phyloP scores from a whole-genome alignment of 92 coral and sea anemone genomes.

The Porites evermanni region DNA sequence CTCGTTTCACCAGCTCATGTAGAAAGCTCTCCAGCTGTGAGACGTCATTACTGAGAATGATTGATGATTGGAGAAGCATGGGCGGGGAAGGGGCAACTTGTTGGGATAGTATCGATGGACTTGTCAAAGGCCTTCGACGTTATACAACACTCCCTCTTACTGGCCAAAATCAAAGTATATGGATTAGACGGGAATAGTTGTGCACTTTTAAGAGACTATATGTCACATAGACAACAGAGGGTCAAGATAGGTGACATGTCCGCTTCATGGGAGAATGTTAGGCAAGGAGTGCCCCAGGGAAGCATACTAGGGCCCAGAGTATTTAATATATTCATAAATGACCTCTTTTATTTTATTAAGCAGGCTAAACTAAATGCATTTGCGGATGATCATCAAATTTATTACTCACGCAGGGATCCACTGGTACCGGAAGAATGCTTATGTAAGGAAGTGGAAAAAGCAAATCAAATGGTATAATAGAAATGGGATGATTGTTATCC shows the following conservation, averaged over 20 bases:
- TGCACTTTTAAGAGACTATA: slow-evolving; percentile 16
- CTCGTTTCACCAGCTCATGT: too few species aligned
- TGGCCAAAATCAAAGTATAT: slow-evolving; percentile 49
- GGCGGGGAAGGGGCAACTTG: slow-evolving; percentile 17
- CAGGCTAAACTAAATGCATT: slow-evolving; percentile 19
- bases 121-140: slow-evolving; percentile 24
- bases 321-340: slow-evolving; percentile 21
- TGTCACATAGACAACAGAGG: slow-evolving; percentile 19
- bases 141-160: slow-evolving; percentile 15
- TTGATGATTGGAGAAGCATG: slow-evolving; percentile 41
- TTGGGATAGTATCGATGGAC: slow-evolving; percentile 41
- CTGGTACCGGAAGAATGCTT: neutral
- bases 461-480: slow-evolving; percentile 27
- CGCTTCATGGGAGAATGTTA: slow-evolving; percentile 14
- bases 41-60: neutral
- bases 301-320: slow-evolving; percentile 26
- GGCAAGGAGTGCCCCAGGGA: slow-evolving; percentile 30
- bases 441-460: neutral
- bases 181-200: slow-evolving; percentile 37
- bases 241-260: slow-evolving; percentile 34
- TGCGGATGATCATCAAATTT: slow-evolving; percentile 32
- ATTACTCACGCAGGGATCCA: slow-evolving; percentile 1
- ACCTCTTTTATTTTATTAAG: slow-evolving; percentile 12
- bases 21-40: too few species aligned
- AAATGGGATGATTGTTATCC: neutral